These are phyloP conservation scores for Dusona sp. DNA, from an alignment of 2,888 invertebrate genomes.

Conservation along the genomic window DNA sequence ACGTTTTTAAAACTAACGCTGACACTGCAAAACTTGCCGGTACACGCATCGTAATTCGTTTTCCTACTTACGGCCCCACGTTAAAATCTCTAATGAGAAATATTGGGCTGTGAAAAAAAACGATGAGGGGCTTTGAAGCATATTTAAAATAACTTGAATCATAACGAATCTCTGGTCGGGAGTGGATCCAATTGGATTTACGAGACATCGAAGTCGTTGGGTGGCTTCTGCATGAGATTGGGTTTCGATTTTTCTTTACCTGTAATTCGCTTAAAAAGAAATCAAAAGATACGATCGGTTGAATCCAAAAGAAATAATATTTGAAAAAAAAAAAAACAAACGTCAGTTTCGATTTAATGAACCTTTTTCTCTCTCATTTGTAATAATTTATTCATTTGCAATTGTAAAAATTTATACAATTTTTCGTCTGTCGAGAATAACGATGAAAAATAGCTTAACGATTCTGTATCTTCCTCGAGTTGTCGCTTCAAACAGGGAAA, in stretches of 20 bases:
- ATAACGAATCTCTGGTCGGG: conserved; percentile 8
- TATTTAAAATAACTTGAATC: conserved; percentile 20
- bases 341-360: neutral
- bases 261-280: neutral
- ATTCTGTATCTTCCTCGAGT: no score
- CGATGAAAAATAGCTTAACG: no score
- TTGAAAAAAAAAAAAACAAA: neutral
- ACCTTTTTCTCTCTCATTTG: neutral
- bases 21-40: conserved; percentile 47
- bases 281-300: neutral
- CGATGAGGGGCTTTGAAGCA: neutral
- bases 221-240: conserved; percentile 60
- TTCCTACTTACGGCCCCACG: neutral
- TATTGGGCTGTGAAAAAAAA: conserved; percentile 14
- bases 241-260: conserved; percentile 36
- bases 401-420: neutral
- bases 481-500: neutral
- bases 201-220: conserved; percentile 65
- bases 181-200: conserved; percentile 28
- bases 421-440: neutral
- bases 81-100: conserved; percentile 39
- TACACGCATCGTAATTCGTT: conserved; percentile 10
- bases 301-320: neutral
- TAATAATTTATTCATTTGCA: neutral
- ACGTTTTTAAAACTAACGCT: conserved; percentile 60